Percentiles rank a stretch among this genome's conserved stretches.
phyloP scores from a whole-genome alignment of 2,888 invertebrate genomes.

The Ormyrus pomaceus region DNA sequence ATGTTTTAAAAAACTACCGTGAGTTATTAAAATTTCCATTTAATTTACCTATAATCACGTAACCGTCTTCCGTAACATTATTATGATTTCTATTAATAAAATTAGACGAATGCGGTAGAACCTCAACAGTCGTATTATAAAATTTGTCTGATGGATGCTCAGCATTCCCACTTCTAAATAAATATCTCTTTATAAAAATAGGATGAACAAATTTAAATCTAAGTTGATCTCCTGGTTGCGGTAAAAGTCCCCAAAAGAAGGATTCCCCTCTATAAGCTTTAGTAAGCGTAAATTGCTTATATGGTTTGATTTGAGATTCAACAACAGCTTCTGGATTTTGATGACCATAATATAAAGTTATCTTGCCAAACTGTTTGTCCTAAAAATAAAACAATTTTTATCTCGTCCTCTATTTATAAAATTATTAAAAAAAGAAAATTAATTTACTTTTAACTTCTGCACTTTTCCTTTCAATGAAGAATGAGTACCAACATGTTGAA shows the following conservation, averaged over 20 bases:
- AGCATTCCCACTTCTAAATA: conserved; percentile 91
- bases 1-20: not conserved
- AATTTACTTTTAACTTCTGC: conserved; percentile 90
- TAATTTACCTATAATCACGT: conserved; percentile 81
- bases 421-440: conserved; percentile 76
- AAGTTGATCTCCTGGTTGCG: conserved; percentile 88
- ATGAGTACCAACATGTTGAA: conserved; percentile 96
- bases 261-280: conserved; percentile 91
- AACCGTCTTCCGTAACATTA: conserved; percentile 83
- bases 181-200: conserved; percentile 82
- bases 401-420: not conserved
- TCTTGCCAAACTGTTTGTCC: conserved; percentile 93
- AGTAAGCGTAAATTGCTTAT: conserved; percentile 86
- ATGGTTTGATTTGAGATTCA: conserved; percentile 85
- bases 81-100: conserved; percentile 77
- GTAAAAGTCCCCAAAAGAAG: conserved; percentile 94
- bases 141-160: conserved; percentile 94
- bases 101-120: conserved; percentile 79
- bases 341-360: conserved; percentile 87
- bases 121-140: conserved; percentile 90
- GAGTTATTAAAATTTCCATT: conserved; percentile 77
- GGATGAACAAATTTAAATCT: conserved; percentile 88
- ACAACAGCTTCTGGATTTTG: conserved; percentile 85
- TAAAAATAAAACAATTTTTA: conserved; percentile 69
- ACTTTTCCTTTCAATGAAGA: conserved; percentile 97